Base-by-base conservation (phyloP, 1,140 invertebrate species). In the Eupristina koningsbergeri region DNA sequence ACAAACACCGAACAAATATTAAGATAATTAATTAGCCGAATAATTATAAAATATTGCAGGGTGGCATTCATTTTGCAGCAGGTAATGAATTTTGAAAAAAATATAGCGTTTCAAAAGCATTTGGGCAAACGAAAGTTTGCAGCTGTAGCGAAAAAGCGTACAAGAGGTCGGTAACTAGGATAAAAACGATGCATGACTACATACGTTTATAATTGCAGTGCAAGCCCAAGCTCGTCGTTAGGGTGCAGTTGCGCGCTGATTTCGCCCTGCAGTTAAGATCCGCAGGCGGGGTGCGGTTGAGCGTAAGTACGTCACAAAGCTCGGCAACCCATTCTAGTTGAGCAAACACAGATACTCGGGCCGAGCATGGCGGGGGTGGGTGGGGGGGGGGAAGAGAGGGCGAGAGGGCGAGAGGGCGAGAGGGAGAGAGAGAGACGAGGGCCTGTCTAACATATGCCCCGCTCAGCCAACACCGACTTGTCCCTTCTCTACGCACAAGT, bases 311-410 rank as follows among this genome's bases (percentile, higher is more conserved):
- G 71, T 83, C 79, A 69, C 76, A 85, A 86, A 84, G 83, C 83
- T 53, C 29, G 47, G 80, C 81, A 82, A 81, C 29, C 29, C 17
- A 76, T 85, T 75, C 80, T 77, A 83, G 50, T 73, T 88, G 88
- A 45, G 81, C 85, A 88, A 88, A 88, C 87, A 87, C 31, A 84
- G 86, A 87, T 87, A 86, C 85, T 84, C 63, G 34, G 71, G 75
- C 63, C 41, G 36, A 64, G 41, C 39, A 45, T 19, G 58, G 22
- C 19, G 17, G 47, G 17, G 7, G 1, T 13, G 13, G 11, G 19
- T 15, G 53, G n/a, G 6, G 13, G 53, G 0, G 36, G 13, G 53
- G 22, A 36, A 3, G 22, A 22, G 34, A 36, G 31, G 22, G 29
- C 31, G 31, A 26, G 50, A 9, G 13, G 58, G 79, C 9, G 53